Evolutionary conservation across 23 tunicate species (phyloP).

Genomic region (Clavelina lepadiformis): DNA sequence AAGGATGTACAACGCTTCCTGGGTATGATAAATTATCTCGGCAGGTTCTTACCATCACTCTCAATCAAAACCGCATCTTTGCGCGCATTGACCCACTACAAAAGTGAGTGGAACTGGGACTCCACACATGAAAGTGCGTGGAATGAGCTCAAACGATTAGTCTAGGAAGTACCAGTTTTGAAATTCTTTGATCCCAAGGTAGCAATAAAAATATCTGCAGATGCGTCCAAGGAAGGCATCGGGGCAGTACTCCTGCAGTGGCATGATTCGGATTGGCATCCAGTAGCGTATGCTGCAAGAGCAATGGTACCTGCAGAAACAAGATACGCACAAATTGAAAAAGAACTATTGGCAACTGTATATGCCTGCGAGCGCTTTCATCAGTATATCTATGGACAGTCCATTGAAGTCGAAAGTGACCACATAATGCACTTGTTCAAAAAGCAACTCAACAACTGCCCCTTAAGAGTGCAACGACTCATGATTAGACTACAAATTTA

Average conservation of each 20-base stretch:
- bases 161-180: conserved; percentile 1
- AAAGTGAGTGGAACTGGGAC: conserved; percentile 13
- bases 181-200: conserved; percentile 2
- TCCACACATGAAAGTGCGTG: conserved; percentile 6
- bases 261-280: no score
- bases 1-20: conserved; percentile 11
- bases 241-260: conserved; percentile 21
- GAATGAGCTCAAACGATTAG: neutral
- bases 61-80: conserved; percentile 2
- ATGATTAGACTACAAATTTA: conserved; percentile 19
- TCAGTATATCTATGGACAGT: conserved; percentile 31
- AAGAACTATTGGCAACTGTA: conserved; percentile 15
- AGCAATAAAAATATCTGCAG: no score
- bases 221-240: no score
- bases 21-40: conserved; percentile 19
- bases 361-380: conserved; percentile 15
- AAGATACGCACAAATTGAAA: conserved; percentile 40
- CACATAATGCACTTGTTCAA: conserved; percentile 15
- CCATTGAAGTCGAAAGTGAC: conserved; percentile 6
- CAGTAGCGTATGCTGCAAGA: conserved; percentile 18
- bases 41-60: conserved; percentile 11
- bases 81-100: conserved; percentile 6
- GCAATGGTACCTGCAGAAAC: conserved; percentile 10
- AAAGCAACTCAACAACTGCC: conserved; percentile 11
- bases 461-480: conserved; percentile 14